Percentiles rank a stretch among this genome's conserved stretches.
phyloP scores from a whole-genome alignment of 2,888 invertebrate genomes.

The Rugalucina vietnamica region DNA sequence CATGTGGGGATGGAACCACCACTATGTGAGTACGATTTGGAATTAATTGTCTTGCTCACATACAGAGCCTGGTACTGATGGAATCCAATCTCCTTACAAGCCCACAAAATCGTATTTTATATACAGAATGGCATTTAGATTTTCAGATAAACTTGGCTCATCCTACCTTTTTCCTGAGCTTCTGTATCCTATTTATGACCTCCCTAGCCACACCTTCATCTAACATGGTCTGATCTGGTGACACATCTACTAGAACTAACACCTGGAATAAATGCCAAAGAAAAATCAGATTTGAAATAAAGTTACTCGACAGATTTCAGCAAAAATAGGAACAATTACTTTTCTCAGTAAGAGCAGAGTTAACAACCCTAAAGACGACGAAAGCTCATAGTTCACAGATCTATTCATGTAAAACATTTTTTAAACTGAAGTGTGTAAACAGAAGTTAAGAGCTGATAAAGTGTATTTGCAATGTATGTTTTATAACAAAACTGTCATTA shows the following conservation, averaged over 20 bases:
- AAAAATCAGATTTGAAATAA: not conserved
- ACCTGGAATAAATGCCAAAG: slow-evolving; percentile 84
- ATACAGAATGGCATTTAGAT: no score
- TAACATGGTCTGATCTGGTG: slow-evolving; percentile 94
- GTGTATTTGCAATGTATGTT: no score
- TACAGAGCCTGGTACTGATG: no score
- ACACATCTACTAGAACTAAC: slow-evolving; percentile 94
- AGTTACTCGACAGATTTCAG: not conserved
- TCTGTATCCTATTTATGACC: slow-evolving; percentile 97
- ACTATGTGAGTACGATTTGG: no score
- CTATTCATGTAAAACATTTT: not conserved
- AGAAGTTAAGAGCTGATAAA: no score
- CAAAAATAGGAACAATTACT: not conserved
- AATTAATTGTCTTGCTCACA: no score
- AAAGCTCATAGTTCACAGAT: not conserved
- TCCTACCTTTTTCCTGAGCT: slow-evolving; percentile 94
- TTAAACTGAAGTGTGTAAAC: no score
- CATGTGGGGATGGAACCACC: no score
- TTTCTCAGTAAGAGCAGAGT: not conserved
- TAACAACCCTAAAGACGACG: not conserved
- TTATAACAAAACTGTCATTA: no score
- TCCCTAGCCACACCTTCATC: slow-evolving; percentile 98
- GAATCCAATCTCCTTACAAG: no score
- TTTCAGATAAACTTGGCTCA: no score
- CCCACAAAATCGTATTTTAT: no score